Evolutionary conservation across 2,797 vertebrate species (phyloP).

Genomic region (Hozukius guyotensis): DNA sequence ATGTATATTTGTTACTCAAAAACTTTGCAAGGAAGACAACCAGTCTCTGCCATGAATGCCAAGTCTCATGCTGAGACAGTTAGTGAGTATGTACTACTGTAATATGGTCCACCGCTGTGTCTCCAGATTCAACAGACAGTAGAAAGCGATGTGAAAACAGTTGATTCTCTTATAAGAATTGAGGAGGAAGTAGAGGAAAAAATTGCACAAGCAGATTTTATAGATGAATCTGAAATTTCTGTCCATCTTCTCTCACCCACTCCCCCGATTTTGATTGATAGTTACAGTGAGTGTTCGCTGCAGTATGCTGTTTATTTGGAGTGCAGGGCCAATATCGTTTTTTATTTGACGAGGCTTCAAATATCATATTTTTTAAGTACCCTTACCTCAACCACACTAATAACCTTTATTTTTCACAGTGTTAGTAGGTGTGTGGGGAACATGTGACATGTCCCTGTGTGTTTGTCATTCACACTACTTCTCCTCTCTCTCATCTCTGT

Average conservation of each 20-base stretch:
- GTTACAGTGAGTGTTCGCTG: not conserved
- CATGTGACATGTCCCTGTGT: not conserved
- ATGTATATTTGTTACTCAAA: not conserved
- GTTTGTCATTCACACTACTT: slow-evolving; percentile 19
- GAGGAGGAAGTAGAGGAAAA: not conserved
- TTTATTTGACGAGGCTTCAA: slow-evolving; percentile 26
- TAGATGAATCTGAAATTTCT: not conserved
- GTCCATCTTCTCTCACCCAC: not conserved
- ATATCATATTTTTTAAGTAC: slow-evolving; percentile 6
- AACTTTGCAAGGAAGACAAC: not conserved
- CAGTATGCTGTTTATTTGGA: slow-evolving; percentile 21
- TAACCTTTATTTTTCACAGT: slow-evolving; percentile 26
- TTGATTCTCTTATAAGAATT: not conserved
- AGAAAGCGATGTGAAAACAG: not conserved
- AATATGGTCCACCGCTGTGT: not conserved
- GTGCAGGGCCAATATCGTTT: slow-evolving; percentile 8
- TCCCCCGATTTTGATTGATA: not conserved
- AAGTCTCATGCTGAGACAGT: not conserved
- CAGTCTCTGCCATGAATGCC: not conserved
- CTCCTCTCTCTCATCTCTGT: not conserved
- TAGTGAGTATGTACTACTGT: not conserved
- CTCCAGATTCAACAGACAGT: not conserved
- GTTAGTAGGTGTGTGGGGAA: not conserved
- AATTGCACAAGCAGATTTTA: not conserved
- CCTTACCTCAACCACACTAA: slow-evolving; percentile 8